phyloP scores from a whole-genome alignment of 2,888 invertebrate genomes.

The Calliopum simillimum region DNA sequence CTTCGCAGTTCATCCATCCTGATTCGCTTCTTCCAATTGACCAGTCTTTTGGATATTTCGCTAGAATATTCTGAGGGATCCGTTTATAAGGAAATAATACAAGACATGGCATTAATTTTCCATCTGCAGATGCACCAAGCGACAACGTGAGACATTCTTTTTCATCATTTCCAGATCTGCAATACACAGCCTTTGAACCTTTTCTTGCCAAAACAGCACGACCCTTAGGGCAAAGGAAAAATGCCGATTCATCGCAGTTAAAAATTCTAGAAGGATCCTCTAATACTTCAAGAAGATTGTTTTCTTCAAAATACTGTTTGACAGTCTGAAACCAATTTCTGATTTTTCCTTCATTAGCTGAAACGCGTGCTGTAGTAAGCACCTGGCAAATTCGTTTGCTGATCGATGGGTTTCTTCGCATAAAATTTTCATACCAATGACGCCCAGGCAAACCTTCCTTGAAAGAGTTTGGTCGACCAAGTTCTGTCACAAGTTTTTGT shows the following conservation, averaged over 20 bases:
- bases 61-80: constrained; percentile 26
- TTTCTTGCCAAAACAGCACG: constrained; percentile 54
- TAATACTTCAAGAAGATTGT: constrained; percentile 46
- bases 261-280: constrained; percentile 53
- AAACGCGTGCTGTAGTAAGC: no score
- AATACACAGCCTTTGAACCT: no score
- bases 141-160: constrained; percentile 44
- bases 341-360: no score
- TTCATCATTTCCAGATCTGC: no score
- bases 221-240: constrained; percentile 59
- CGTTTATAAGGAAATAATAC: constrained; percentile 31
- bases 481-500: no score
- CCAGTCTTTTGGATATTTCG: constrained; percentile 36
- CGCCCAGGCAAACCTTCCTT: no score
- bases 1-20: no score
- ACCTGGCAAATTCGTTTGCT: no score
- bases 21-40: constrained; percentile 52
- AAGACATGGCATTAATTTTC: constrained; percentile 28
- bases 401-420: no score
- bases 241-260: constrained; percentile 62
- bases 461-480: no score
- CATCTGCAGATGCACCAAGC: constrained; percentile 29
- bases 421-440: no score
- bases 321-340: no score
- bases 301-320: constrained; percentile 51